phyloP scores from a whole-genome alignment of 2,797 vertebrate species.

The Antennarius maculatus region DNA sequence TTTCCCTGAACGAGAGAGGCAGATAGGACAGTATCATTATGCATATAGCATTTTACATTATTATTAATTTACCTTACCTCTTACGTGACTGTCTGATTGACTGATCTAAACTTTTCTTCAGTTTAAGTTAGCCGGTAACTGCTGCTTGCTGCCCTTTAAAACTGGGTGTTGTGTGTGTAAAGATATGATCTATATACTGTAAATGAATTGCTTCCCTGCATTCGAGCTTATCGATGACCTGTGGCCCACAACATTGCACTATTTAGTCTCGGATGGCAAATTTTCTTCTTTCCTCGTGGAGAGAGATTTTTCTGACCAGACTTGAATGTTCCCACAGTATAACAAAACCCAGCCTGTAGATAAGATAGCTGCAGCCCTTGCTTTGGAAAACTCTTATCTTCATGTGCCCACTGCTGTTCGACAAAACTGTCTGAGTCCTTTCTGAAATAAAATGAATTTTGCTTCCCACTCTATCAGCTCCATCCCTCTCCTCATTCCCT shows the following conservation, averaged over 20 bases:
- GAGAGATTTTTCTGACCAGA: constrained; percentile 49
- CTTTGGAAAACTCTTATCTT: constrained; percentile 45
- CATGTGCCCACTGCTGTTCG: constrained; percentile 29
- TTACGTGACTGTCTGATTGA: no score
- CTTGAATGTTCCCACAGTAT: constrained; percentile 59
- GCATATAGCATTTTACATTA: no score
- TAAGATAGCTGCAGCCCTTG: constrained; percentile 42
- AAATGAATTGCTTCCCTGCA: constrained; percentile 8
- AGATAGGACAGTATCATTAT: no score
- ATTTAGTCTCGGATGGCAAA: constrained; percentile 34
- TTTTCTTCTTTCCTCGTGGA: constrained; percentile 36
- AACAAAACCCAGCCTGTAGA: constrained; percentile 50
- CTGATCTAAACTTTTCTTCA: no score
- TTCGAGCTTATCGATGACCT: constrained; percentile 29
- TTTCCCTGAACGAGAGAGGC: no score
- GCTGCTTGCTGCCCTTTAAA: no score
- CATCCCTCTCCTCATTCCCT: constrained; percentile 11
- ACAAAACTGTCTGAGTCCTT: constrained; percentile 28
- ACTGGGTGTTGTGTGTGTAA: background rate
- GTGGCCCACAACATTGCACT: constrained; percentile 25
- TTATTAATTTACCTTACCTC: no score
- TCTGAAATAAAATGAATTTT: constrained; percentile 27
- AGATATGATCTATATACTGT: background rate
- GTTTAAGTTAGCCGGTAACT: no score
- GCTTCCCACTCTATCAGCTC: constrained; percentile 13